Percentiles rank a stretch among this genome's conserved stretches.
These are phyloP conservation scores for Chorisops tibialis DNA, from an alignment of 2,888 invertebrate genomes.

Conservation along the genomic window DNA sequence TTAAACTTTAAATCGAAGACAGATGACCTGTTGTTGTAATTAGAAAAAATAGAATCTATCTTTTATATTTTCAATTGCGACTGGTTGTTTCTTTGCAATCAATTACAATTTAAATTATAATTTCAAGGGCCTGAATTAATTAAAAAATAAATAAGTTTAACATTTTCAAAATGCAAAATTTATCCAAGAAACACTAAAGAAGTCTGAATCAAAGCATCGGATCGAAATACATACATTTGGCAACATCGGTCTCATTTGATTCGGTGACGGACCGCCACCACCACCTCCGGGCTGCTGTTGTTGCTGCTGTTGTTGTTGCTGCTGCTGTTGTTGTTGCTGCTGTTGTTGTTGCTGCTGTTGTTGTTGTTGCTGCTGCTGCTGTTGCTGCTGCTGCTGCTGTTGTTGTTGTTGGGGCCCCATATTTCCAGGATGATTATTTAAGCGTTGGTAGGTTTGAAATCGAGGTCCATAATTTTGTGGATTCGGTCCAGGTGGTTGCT, in stretches of 20 bases:
- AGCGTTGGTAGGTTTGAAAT: slow-evolving; percentile 50
- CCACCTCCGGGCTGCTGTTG: slow-evolving; percentile 37
- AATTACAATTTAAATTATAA: neutral
- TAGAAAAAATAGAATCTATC: too few species aligned
- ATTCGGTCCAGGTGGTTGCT: slow-evolving; percentile 50
- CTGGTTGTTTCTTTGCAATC: too few species aligned
- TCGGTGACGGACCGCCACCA: slow-evolving; percentile 44
- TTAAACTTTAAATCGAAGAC: too few species aligned
- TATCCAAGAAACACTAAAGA: neutral
- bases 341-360: slow-evolving; percentile 42
- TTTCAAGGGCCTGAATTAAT: neutral
- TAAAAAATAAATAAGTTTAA: neutral
- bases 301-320: slow-evolving; percentile 38
- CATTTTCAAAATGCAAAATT: neutral
- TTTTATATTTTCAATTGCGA: too few species aligned
- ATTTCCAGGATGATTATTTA: slow-evolving; percentile 59
- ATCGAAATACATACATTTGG: slow-evolving; percentile 48
- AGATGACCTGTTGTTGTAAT: too few species aligned
- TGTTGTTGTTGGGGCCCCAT: slow-evolving; percentile 38
- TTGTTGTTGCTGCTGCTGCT: slow-evolving; percentile 36
- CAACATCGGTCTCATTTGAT: slow-evolving; percentile 47
- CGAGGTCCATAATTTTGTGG: slow-evolving; percentile 52
- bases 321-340: slow-evolving; percentile 34
- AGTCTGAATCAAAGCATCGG: neutral
- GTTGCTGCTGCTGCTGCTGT: slow-evolving; percentile 38